Evolutionary conservation across 2,797 vertebrate genomes (phyloP).

Genomic region (Typhlichthys subterraneus): DNA sequence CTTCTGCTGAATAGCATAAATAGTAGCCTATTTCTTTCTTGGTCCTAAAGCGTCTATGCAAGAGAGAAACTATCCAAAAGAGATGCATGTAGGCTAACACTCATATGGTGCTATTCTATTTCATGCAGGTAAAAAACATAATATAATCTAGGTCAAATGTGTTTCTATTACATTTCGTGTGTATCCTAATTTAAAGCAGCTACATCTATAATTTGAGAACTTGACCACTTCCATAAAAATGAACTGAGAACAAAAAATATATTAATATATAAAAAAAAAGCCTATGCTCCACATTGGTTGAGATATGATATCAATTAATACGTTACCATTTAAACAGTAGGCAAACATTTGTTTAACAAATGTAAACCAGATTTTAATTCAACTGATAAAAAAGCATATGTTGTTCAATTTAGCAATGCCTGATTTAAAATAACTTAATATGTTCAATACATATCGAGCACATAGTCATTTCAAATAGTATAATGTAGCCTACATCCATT

Average conservation of each 20-base stretch:
- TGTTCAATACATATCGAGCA: not conserved
- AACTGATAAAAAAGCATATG: no score
- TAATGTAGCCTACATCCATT: not conserved
- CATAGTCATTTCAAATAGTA: slow-evolving; percentile 19
- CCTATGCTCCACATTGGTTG: no score
- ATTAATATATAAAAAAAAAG: no score
- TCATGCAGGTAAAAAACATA: not conserved
- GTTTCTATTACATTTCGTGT: not conserved
- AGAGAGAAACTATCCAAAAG: slow-evolving; percentile 36
- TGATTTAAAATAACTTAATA: no score
- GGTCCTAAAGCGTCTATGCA: slow-evolving; percentile 80
- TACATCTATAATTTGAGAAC: not conserved
- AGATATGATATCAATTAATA: no score
- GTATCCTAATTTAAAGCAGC: no score
- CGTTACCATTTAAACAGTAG: no score
- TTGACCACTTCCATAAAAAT: not conserved
- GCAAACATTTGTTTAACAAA: no score
- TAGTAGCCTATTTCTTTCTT: slow-evolving; percentile 73
- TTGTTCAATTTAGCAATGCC: no score
- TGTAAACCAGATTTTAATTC: no score
- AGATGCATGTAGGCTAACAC: slow-evolving; percentile 6
- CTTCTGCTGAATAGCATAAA: slow-evolving; percentile 84
- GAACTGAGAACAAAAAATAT: no score
- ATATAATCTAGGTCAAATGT: not conserved
- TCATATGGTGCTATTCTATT: not conserved